Evolutionary conservation across 2,113 vertebrate genomes (phyloP).

Genomic region (Regulus satrapa): DNA sequence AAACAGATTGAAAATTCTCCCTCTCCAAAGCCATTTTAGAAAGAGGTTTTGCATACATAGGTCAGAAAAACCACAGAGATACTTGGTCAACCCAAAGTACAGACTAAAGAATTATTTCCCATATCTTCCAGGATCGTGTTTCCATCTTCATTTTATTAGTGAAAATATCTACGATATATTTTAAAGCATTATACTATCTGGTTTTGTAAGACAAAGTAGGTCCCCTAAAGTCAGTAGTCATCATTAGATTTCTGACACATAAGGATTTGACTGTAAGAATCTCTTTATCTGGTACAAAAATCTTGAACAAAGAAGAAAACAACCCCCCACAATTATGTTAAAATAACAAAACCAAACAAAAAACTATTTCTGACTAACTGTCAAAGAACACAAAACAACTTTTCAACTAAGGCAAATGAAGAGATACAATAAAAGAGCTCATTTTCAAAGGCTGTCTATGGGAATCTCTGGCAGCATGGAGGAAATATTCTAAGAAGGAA

Average conservation of each 20-base stretch:
- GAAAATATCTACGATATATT: neutral
- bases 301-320: fast-evolving
- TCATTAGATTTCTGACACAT: neutral
- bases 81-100: neutral
- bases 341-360: neutral
- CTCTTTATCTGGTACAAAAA: neutral
- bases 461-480: neutral
- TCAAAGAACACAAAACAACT: neutral
- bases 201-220: neutral
- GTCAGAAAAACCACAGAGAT: neutral
- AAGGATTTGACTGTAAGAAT: neutral
- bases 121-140: neutral
- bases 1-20: neutral
- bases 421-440: neutral
- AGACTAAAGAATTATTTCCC: neutral
- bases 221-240: neutral
- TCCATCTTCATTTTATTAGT: neutral
- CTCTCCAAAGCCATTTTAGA: neutral
- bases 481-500: neutral
- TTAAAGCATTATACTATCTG: neutral
- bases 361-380: neutral
- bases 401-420: neutral
- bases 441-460: neutral
- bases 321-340: fast-evolving
- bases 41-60: neutral